Conservation (phyloP, 2,797 vertebrate species). For the Gymnoscopelus microlampas region DNA sequence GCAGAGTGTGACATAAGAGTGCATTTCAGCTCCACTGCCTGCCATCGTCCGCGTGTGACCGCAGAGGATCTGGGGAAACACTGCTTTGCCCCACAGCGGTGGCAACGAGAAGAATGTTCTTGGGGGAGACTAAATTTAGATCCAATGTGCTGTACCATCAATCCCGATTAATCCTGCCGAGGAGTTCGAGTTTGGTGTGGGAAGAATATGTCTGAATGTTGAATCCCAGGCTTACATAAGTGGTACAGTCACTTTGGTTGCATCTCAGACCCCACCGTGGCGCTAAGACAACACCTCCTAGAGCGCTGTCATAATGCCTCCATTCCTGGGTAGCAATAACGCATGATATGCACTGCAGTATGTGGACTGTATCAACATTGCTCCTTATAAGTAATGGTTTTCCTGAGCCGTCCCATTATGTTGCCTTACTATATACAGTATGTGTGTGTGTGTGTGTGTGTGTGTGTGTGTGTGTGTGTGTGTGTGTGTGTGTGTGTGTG, state of each 20-base stretch:
- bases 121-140: conserved; percentile 76
- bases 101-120: conserved; percentile 67
- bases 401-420: too few species aligned
- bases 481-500: too few species aligned
- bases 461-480: too few species aligned
- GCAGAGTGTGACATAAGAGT: conserved; percentile 61
- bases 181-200: conserved; percentile 45
- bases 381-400: too few species aligned
- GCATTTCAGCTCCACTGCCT: conserved; percentile 74
- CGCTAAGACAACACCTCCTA: conserved; percentile 25
- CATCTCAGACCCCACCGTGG: conserved; percentile 21
- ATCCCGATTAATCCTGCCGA: conserved; percentile 71
- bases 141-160: conserved; percentile 76
- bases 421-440: neutral
- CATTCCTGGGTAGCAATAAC: conserved; percentile 12
- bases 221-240: conserved; percentile 65
- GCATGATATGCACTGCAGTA: neutral
- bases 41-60: conserved; percentile 65
- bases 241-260: conserved; percentile 35
- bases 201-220: conserved; percentile 63
- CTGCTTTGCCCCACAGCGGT: conserved; percentile 70
- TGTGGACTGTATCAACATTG: too few species aligned
- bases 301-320: conserved; percentile 14
- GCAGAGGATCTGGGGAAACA: conserved; percentile 68
- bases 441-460: neutral